These are phyloP conservation scores for Lithophane socia DNA, from an alignment of 2,888 invertebrate species.

Conservation along the genomic window DNA sequence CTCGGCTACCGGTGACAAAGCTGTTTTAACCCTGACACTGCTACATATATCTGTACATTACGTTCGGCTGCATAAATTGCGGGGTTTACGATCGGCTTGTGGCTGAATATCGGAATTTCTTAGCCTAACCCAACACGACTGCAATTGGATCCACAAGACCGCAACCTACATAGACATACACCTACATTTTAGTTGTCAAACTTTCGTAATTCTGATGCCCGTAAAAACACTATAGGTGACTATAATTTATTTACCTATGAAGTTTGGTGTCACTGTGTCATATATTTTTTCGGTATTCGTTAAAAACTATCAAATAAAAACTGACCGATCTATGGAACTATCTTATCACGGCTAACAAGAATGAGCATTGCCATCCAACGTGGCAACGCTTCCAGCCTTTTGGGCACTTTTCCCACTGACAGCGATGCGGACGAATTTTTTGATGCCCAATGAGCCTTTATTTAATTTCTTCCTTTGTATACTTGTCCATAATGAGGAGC, in stretches of 20 bases:
- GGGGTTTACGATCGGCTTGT: conserved; percentile 42
- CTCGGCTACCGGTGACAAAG: conserved; percentile 30
- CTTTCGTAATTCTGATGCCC: background rate
- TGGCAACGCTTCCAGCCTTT: too few species aligned
- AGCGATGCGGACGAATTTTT: too few species aligned
- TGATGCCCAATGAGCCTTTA: too few species aligned
- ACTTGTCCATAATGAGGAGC: too few species aligned
- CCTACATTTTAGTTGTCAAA: background rate
- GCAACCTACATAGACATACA: background rate
- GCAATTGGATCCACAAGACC: background rate
- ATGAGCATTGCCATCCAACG: too few species aligned
- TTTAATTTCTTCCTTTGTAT: too few species aligned
- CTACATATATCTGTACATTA: conserved; percentile 29
- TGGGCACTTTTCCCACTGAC: too few species aligned
- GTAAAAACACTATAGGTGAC: background rate
- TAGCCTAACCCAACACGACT: background rate
- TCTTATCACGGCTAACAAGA: background rate
- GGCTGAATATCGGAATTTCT: conserved; percentile 21
- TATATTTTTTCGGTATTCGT: background rate
- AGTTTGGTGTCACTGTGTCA: background rate
- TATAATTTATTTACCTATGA: background rate
- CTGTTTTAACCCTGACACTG: conserved; percentile 30
- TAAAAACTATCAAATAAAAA: background rate
- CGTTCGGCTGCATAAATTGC: conserved; percentile 40
- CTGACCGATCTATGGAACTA: too few species aligned